Conservation (phyloP, 1,140 invertebrate genomes). For the Trachymyrmex septentrionalis region DNA sequence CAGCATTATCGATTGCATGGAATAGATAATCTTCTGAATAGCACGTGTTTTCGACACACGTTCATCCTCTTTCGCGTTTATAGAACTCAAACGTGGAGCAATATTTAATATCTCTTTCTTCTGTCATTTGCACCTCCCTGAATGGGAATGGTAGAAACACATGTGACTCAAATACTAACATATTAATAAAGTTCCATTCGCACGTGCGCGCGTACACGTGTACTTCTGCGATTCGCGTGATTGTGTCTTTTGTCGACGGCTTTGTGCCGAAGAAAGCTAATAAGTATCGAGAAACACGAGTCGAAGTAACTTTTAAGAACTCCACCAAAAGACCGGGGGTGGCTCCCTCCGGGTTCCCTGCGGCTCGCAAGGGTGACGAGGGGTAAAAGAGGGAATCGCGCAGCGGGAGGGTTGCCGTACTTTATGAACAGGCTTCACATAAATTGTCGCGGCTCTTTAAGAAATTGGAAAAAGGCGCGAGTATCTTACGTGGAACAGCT, state of each 20-base stretch:
- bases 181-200: slow-evolving; percentile 84
- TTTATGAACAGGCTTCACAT: slow-evolving; percentile 87
- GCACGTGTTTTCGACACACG: neutral
- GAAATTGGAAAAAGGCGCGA: slow-evolving; percentile 86
- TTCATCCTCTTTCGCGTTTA: neutral
- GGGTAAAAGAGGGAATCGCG: slow-evolving; percentile 35
- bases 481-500: slow-evolving; percentile 84
- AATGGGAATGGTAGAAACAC: slow-evolving; percentile 12
- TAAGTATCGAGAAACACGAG: slow-evolving; percentile 85
- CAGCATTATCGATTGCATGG: neutral
- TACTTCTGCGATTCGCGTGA: slow-evolving; percentile 48
- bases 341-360: slow-evolving; percentile 51
- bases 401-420: slow-evolving; percentile 78
- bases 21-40: neutral
- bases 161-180: slow-evolving; percentile 63
- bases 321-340: slow-evolving; percentile 68
- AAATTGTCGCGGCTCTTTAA: slow-evolving; percentile 87
- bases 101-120: neutral
- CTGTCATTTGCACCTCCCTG: neutral
- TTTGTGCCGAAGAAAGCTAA: slow-evolving; percentile 81
- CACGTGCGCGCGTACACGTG: slow-evolving; percentile 57
- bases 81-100: neutral
- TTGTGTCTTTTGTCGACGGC: slow-evolving; percentile 53
- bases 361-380: slow-evolving; percentile 27
- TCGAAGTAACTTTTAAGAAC: slow-evolving; percentile 84